These are phyloP conservation scores for Corvus moneduloides DNA, from an alignment of 2,113 vertebrate genomes.

Conservation along the genomic window DNA sequence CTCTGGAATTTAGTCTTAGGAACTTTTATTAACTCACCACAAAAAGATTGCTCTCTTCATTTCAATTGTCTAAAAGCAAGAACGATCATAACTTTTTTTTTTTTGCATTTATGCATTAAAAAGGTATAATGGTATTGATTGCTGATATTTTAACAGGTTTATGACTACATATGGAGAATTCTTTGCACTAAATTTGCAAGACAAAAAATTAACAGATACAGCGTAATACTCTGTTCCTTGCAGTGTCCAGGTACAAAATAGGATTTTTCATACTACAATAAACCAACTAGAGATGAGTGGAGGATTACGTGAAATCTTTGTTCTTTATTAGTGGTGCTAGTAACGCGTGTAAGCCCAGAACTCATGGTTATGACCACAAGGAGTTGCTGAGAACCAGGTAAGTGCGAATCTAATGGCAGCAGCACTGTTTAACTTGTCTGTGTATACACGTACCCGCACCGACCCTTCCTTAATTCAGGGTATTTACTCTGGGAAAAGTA, in stretches of 20 bases:
- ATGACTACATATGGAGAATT: conserved; percentile 5
- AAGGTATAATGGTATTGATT: conserved; percentile 21
- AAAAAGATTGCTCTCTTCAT: conserved; percentile 18
- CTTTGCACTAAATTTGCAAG: conserved; percentile 57
- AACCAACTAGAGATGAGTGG: background rate
- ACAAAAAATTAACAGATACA: background rate
- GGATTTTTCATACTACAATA: background rate
- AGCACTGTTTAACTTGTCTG: background rate
- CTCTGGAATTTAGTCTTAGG: conserved; percentile 63
- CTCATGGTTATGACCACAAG: background rate
- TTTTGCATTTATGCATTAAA: conserved; percentile 26
- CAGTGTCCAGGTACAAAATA: background rate
- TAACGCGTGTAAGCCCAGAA: background rate
- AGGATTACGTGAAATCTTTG: conserved; percentile 44
- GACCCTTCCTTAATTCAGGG: background rate
- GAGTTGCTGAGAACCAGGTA: background rate
- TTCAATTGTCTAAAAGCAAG: conserved; percentile 52
- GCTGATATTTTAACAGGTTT: conserved; percentile 45
- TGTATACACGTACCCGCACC: background rate
- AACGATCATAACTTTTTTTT: background rate
- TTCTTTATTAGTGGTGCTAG: background rate
- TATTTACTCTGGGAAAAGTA: background rate
- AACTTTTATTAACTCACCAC: conserved; percentile 63
- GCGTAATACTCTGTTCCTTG: background rate
- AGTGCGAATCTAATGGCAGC: background rate